These are phyloP conservation scores for Hydrozoanthus tunicans DNA, from an alignment of 64 coral and sea anemone species.

Conservation along the genomic window DNA sequence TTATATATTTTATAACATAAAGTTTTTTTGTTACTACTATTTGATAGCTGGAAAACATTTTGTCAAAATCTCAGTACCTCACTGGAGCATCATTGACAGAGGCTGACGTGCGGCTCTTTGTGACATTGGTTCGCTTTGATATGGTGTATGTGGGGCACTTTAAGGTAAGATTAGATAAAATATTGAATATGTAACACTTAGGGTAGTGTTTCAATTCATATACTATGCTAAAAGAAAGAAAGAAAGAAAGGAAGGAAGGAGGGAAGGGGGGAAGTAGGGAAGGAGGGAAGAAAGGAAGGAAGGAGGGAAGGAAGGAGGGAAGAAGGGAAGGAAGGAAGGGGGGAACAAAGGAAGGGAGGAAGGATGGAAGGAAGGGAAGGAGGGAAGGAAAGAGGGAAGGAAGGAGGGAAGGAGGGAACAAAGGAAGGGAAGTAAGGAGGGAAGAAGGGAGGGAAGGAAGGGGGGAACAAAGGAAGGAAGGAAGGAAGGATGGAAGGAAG, in stretches of 20 bases:
- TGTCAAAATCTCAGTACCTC: conserved; percentile 73
- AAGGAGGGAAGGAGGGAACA: background rate
- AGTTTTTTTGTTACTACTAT: background rate
- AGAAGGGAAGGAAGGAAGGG: no score
- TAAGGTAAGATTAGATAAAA: conserved; percentile 61
- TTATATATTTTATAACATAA: no score
- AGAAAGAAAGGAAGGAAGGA: background rate
- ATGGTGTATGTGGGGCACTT: conserved; percentile 90
- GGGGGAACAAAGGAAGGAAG: background rate
- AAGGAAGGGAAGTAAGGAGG: background rate
- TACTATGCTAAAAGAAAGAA: background rate
- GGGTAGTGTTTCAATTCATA: no score
- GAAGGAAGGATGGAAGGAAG: background rate
- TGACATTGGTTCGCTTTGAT: conserved; percentile 88
- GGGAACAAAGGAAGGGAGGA: no score
- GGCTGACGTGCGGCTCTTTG: conserved; percentile 88
- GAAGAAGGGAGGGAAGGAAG: background rate
- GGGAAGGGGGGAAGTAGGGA: background rate
- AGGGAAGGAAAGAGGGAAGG: background rate
- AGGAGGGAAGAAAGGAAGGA: background rate
- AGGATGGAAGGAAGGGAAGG: background rate
- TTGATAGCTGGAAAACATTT: conserved; percentile 74
- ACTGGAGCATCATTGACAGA: conserved; percentile 85
- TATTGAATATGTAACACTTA: background rate
- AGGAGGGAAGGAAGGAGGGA: background rate